Base-by-base conservation (phyloP, 2,888 invertebrate genomes). In the Blastobasis adustella region DNA sequence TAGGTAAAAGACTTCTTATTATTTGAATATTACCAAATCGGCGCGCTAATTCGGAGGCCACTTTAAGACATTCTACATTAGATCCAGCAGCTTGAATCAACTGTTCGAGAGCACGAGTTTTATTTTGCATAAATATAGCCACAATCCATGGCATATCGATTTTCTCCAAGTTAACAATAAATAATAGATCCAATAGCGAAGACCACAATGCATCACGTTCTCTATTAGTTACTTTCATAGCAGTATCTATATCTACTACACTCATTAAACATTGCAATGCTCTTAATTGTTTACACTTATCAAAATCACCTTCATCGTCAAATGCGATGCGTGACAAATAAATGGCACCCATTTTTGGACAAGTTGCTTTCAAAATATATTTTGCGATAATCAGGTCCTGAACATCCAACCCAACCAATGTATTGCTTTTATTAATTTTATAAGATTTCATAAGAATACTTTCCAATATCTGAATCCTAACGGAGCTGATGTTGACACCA, bases 311-410 rank as follows among this genome's bases (percentile, higher is more conserved):
- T 46, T 85, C 88, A 53, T 86, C 86, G 53, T 88, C 88, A 59
- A 87, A 82, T 10, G 83, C 88, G 52, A 89, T 88, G 50, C 88
- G 74, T 9, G 86, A 87, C 58, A 89, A 69, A 62, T 89, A 89
- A 58, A 89, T 84, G 9, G 88, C 89, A 5, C 86, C 83, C 85
- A 89, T 86, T 76, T 87, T 89, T 10, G 86, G 82, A 60, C 89
- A 88, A 10, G 89, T 88, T 49, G 86, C 89, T 70, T 82, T 87
- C 23, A 89, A 65, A 63, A 89, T 88, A 63, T 87, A 89, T 63
- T 89, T 89, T 10, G 85, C 87, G 47, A 76, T 89, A 64, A 82
- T 76, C 56, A 89, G 71, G 56, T 82, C 82, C 60, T 70, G 79
- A 43, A 68, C 73, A 55, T 73, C 74, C 41, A 89, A 67, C 46